Evolutionary conservation across 1,140 invertebrate genomes (phyloP).

Genomic region (Bombus balteatus): DNA sequence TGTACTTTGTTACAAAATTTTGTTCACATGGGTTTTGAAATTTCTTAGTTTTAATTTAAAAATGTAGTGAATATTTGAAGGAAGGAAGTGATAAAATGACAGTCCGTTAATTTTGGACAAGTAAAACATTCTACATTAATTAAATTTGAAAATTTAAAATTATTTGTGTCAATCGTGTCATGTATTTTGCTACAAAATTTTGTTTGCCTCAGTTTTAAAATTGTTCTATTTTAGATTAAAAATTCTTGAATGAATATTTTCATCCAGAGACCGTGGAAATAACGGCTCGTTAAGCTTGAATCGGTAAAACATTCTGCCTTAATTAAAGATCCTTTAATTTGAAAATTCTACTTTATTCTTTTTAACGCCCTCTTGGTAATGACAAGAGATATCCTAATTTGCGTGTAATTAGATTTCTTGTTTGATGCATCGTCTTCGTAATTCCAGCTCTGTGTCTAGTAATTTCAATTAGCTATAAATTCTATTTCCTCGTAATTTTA

Average conservation of each 20-base stretch:
- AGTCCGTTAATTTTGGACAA: no score
- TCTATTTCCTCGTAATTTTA: not conserved
- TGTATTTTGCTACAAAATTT: not conserved
- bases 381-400: constrained; percentile 2
- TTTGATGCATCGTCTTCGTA: constrained; percentile 9
- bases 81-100: not conserved
- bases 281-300: not conserved
- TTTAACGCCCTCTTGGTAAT: not conserved
- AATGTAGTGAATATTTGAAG: not conserved
- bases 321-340: constrained; percentile 7
- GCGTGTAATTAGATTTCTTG: constrained; percentile 21
- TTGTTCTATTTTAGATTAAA: not conserved
- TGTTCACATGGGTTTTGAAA: not conserved
- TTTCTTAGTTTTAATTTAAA: not conserved
- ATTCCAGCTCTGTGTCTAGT: not conserved
- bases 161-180: no score
- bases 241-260: not conserved
- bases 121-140: not conserved
- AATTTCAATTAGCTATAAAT: not conserved
- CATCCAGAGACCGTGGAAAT: not conserved
- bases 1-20: not conserved
- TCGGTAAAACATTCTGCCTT: not conserved
- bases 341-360: not conserved
- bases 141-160: not conserved
- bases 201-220: not conserved